A percentile compares a stretch with the other conserved stretches of the same genome.
Conservation (phyloP, 2,113 vertebrate species). For the Aegotheles bennettii region DNA sequence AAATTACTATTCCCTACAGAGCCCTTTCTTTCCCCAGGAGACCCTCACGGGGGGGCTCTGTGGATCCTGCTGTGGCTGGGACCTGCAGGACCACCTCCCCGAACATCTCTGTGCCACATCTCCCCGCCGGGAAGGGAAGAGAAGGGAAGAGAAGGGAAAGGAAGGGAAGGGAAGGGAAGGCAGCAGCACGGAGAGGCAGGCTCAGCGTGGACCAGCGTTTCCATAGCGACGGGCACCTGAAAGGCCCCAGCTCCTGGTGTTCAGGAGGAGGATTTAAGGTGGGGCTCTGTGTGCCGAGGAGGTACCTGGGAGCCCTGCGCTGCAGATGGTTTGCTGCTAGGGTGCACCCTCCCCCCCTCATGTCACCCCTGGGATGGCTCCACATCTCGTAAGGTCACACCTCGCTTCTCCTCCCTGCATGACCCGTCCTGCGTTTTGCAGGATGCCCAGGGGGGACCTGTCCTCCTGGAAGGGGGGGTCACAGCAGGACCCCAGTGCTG, state of each 20-base stretch:
- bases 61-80: not conserved
- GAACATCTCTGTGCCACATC: not conserved
- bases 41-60: fast-evolving
- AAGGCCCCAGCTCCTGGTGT: not conserved
- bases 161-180: not conserved
- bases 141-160: not conserved
- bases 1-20: not conserved
- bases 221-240: not conserved
- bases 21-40: not conserved
- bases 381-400: not conserved
- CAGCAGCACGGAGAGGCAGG: not conserved
- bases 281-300: not conserved
- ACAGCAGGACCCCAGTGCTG: fast-evolving
- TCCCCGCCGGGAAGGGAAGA: not conserved
- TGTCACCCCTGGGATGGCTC: fast-evolving
- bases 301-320: fast-evolving
- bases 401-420: fast-evolving
- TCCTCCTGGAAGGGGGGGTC: fast-evolving
- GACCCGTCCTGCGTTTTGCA: fast-evolving
- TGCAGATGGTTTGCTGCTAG: not conserved
- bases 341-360: not conserved
- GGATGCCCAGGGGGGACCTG: not conserved
- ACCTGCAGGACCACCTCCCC: not conserved
- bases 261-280: not conserved
- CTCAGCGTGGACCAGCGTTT: not conserved